phyloP scores from a whole-genome alignment of 2,113 vertebrate species.

The Dendropsophus ebraccatus region DNA sequence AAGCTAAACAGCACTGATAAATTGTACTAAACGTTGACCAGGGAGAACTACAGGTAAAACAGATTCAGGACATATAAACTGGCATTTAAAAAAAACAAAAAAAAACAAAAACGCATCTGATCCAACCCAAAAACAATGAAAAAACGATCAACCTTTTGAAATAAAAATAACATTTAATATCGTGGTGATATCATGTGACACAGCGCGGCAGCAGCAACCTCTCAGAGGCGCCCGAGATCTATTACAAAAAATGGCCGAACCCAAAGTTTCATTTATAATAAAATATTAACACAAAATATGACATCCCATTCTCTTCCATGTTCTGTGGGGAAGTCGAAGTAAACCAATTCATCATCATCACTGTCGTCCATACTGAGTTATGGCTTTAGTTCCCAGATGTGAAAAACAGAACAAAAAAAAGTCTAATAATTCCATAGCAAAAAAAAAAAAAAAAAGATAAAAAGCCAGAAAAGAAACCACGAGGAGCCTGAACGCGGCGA shows the following conservation, averaged over 20 bases:
- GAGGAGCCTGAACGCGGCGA: not conserved
- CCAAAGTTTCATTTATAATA: not conserved
- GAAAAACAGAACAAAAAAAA: not conserved
- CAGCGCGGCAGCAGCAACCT: not conserved
- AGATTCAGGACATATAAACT: too few relatives aligned
- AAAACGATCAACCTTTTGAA: not conserved
- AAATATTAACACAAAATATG: slow-evolving; percentile 21
- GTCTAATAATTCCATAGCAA: not conserved
- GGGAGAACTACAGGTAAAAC: too few relatives aligned
- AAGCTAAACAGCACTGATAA: not conserved
- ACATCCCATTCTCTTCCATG: not conserved
- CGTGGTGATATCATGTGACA: not conserved
- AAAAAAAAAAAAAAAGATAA: not conserved
- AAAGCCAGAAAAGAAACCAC: not conserved
- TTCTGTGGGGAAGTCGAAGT: not conserved
- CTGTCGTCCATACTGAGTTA: not conserved
- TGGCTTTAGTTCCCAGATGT: not conserved
- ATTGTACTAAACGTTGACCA: too few relatives aligned
- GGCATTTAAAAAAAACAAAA: too few relatives aligned
- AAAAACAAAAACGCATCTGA: too few relatives aligned
- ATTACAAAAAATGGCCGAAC: not conserved
- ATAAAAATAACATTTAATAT: slow-evolving; percentile 34
- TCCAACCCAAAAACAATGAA: not conserved
- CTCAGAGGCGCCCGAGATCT: not conserved
- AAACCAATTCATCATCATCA: not conserved